These are phyloP conservation scores for Osmoderma eremita DNA, from an alignment of 2,888 invertebrate species.

Conservation along the genomic window DNA sequence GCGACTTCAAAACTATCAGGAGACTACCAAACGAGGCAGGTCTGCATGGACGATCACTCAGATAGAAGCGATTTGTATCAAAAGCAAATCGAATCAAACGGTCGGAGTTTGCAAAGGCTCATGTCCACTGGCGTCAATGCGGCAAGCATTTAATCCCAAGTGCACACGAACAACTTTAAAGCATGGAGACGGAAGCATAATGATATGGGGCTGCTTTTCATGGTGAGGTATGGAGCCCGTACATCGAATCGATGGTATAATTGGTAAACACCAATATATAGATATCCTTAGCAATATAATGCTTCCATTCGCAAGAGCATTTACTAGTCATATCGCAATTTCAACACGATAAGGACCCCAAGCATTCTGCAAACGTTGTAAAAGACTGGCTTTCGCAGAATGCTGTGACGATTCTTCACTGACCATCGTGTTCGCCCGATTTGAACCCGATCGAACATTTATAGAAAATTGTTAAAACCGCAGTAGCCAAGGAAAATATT, in stretches of 20 bases:
- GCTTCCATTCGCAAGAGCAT: neutral
- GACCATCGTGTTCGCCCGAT: too few relatives aligned
- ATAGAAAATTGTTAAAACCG: neutral
- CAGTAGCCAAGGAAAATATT: neutral
- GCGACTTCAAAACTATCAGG: too few relatives aligned
- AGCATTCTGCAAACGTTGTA: too few relatives aligned
- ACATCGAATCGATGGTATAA: neutral
- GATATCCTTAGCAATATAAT: neutral
- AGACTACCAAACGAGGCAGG: too few relatives aligned
- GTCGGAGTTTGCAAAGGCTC: neutral
- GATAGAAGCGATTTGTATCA: neutral
- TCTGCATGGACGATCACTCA: too few relatives aligned
- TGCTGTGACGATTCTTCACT: too few relatives aligned
- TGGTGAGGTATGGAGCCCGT: neutral
- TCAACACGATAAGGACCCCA: neutral
- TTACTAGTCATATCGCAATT: neutral
- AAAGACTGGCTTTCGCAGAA: neutral
- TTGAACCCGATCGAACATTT: neutral
- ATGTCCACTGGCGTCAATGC: neutral
- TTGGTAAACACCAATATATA: neutral
- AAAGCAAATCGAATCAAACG: neutral
- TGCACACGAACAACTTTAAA: neutral
- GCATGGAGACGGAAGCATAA: neutral
- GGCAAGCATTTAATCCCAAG: neutral
- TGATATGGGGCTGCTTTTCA: neutral